phyloP scores from a whole-genome alignment of 2,113 vertebrate genomes.

The Nothobranchius kuhntae region DNA sequence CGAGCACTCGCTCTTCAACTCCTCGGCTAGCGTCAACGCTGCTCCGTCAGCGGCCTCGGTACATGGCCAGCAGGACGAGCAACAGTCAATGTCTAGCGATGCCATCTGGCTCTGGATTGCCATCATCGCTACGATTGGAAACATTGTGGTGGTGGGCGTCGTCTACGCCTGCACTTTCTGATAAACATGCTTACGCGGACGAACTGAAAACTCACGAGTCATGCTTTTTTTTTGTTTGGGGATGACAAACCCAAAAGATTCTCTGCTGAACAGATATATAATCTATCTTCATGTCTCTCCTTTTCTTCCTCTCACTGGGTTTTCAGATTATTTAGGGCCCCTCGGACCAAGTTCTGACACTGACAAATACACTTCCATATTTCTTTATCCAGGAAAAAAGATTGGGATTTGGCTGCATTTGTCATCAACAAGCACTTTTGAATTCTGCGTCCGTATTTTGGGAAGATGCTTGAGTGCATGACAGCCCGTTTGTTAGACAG shows the following conservation, averaged over 20 bases:
- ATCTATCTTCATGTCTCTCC: constrained; percentile 11
- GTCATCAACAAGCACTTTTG: constrained; percentile 13
- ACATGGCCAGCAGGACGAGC: constrained; percentile 86
- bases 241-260: background rate
- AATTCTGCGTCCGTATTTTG: constrained; percentile 22
- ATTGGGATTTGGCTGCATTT: constrained; percentile 28
- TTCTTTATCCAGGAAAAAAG: constrained; percentile 35
- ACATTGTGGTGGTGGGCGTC: constrained; percentile 96
- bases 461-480: constrained; percentile 20
- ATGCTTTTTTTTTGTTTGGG: constrained; percentile 11
- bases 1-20: constrained; percentile 96
- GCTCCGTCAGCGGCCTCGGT: constrained; percentile 77
- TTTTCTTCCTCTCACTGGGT: constrained; percentile 14
- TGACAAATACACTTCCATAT: constrained; percentile 43
- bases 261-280: constrained; percentile 25
- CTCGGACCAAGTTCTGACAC: constrained; percentile 27
- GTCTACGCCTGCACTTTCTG: constrained; percentile 98
- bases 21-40: constrained; percentile 89
- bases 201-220: background rate
- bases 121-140: constrained; percentile 95
- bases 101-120: constrained; percentile 98
- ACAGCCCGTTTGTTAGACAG: constrained; percentile 37
- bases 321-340: constrained; percentile 20
- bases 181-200: constrained; percentile 55
- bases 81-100: constrained; percentile 88